Conservation (phyloP, 2,888 invertebrate genomes). For the Patella pellucida region DNA sequence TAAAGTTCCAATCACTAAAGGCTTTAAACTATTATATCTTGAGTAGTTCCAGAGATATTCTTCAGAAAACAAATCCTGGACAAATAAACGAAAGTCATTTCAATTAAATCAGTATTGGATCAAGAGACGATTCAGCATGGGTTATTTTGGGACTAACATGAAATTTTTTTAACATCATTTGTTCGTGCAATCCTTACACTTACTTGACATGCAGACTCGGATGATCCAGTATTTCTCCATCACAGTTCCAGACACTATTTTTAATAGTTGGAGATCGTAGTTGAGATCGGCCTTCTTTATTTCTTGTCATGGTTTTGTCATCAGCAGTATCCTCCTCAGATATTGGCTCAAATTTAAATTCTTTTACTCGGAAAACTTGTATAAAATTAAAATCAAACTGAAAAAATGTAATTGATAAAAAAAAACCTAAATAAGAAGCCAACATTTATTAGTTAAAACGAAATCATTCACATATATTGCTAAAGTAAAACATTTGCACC, state of each 20-base stretch:
- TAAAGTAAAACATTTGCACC: no score
- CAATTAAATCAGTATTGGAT: no score
- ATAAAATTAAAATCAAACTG: conserved; percentile 82
- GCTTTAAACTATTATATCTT: no score
- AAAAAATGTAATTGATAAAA: conserved; percentile 26
- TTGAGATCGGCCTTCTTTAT: conserved; percentile 27
- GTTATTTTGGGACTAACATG: no score
- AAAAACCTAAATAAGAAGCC: no score
- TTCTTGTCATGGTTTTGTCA: conserved; percentile 31
- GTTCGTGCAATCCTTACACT: neutral
- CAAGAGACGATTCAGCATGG: no score
- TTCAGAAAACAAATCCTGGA: no score
- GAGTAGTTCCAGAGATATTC: no score
- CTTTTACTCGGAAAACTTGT: conserved; percentile 81
- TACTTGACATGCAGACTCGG: conserved; percentile 76
- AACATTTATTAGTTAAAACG: neutral
- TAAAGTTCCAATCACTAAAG: no score
- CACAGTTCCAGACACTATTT: conserved; percentile 84
- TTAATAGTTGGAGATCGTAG: conserved; percentile 28
- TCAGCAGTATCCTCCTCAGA: conserved; percentile 53
- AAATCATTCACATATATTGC: no score
- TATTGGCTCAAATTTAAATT: conserved; percentile 79
- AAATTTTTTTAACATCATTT: no score
- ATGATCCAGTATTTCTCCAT: conserved; percentile 82
- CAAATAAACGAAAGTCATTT: no score